A percentile compares a stretch with the other conserved stretches of the same genome.
Evolutionary conservation across 1,140 invertebrate species (phyloP).

Genomic region (Lepidostoma basale): DNA sequence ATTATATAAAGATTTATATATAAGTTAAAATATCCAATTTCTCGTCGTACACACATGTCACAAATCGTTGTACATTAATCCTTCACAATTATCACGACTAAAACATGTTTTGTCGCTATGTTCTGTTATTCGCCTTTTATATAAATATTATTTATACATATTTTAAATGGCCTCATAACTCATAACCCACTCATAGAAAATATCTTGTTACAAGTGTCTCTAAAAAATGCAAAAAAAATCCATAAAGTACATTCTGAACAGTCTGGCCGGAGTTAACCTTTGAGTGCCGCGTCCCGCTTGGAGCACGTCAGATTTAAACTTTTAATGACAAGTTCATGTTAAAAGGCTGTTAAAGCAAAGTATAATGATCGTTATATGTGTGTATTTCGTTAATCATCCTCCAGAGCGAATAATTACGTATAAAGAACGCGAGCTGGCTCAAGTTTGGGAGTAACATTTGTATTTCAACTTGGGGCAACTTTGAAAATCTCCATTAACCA

Average conservation of each 20-base stretch:
- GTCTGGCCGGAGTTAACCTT: background rate
- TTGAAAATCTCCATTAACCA: constrained; percentile 18
- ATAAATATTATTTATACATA: too few species aligned
- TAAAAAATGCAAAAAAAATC: too few species aligned
- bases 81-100: too few species aligned
- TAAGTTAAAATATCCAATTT: too few species aligned
- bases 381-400: constrained; percentile 22
- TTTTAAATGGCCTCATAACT: too few species aligned
- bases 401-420: constrained; percentile 23
- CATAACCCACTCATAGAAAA: too few species aligned
- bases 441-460: background rate
- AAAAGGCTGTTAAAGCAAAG: constrained; percentile 29
- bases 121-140: too few species aligned
- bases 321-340: constrained; percentile 32
- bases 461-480: background rate
- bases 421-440: background rate
- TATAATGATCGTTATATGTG: constrained; percentile 24
- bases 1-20: too few species aligned
- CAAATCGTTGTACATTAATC: too few species aligned
- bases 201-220: too few species aligned
- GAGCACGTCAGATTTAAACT: constrained; percentile 22
- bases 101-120: too few species aligned
- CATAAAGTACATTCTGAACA: background rate
- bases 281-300: constrained; percentile 2
- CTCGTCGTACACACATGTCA: too few species aligned